Percentiles rank a stretch among this genome's conserved stretches.
These are phyloP conservation scores for Glareola pratincola DNA, from an alignment of 2,113 vertebrate species.

Conservation along the genomic window DNA sequence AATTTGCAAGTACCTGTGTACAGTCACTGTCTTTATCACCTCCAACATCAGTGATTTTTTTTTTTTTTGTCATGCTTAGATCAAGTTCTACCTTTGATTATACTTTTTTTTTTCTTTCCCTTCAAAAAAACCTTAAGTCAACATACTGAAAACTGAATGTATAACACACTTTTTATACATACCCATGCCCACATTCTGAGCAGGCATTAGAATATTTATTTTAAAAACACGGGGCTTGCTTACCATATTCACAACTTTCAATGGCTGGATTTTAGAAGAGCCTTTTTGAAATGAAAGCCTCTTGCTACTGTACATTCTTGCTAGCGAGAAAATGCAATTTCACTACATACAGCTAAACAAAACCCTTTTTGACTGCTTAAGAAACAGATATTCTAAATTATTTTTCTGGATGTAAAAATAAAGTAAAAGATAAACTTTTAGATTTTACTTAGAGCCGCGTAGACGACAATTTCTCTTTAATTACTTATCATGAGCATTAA, in stretches of 20 bases:
- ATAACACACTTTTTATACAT: neutral
- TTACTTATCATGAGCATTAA: neutral
- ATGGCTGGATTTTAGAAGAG: constrained; percentile 28
- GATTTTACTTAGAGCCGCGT: neutral
- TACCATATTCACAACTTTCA: constrained; percentile 39
- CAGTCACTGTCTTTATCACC: neutral
- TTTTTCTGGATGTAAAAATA: neutral
- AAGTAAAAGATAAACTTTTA: neutral
- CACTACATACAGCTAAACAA: neutral
- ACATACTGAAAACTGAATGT: constrained; percentile 17
- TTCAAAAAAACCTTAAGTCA: neutral
- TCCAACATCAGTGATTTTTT: neutral
- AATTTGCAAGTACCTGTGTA: constrained; percentile 12
- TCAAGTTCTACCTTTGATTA: constrained; percentile 15
- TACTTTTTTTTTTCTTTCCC: neutral
- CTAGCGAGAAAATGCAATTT: constrained; percentile 37
- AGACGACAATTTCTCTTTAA: neutral
- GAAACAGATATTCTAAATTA: neutral
- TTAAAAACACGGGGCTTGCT: constrained; percentile 53
- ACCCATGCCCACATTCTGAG: neutral
- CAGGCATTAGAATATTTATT: constrained; percentile 56
- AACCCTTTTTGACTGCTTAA: neutral
- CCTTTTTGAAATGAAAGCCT: constrained; percentile 47
- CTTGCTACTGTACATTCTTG: neutral
- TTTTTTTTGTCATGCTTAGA: neutral